These are phyloP conservation scores for Babyrousa celebensis DNA, from an alignment of 2,797 vertebrate genomes.

Conservation along the genomic window DNA sequence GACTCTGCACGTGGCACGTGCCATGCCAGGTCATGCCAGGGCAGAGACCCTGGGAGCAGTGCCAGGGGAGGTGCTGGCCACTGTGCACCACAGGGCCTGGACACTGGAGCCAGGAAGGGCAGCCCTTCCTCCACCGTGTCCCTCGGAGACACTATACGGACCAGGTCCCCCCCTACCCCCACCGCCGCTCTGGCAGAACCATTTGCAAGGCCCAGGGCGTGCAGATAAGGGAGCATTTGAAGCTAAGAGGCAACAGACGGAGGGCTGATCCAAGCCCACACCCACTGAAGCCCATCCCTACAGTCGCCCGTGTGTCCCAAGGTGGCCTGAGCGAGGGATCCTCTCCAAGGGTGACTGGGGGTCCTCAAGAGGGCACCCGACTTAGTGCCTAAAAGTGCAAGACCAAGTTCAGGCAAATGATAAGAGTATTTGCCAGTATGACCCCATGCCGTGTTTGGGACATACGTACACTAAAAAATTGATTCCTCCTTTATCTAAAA, in stretches of 20 bases:
- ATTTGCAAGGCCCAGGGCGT: not conserved
- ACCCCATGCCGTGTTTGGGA: not conserved
- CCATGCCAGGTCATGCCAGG: not conserved
- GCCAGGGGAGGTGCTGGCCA: not conserved
- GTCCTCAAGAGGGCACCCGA: not conserved
- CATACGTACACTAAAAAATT: not conserved
- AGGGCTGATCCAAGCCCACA: rapidly evolving
- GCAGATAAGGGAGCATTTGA: not conserved
- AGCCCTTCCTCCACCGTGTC: not conserved
- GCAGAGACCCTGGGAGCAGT: not conserved
- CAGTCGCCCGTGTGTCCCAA: rapidly evolving
- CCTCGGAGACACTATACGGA: too few species aligned
- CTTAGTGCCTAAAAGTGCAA: not conserved
- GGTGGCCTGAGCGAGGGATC: not conserved
- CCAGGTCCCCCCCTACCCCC: rapidly evolving
- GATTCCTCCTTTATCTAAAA: not conserved
- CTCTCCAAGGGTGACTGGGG: not conserved
- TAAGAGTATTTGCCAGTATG: not conserved
- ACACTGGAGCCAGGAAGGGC: not conserved
- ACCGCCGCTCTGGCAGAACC: not conserved
- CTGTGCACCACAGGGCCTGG: not conserved
- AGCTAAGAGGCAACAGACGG: not conserved
- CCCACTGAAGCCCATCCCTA: rapidly evolving
- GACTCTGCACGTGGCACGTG: not conserved
- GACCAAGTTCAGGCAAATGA: not conserved